Evolutionary conservation across 2,113 vertebrate genomes (phyloP).

Genomic region (Mesoclemmys tuberculata): DNA sequence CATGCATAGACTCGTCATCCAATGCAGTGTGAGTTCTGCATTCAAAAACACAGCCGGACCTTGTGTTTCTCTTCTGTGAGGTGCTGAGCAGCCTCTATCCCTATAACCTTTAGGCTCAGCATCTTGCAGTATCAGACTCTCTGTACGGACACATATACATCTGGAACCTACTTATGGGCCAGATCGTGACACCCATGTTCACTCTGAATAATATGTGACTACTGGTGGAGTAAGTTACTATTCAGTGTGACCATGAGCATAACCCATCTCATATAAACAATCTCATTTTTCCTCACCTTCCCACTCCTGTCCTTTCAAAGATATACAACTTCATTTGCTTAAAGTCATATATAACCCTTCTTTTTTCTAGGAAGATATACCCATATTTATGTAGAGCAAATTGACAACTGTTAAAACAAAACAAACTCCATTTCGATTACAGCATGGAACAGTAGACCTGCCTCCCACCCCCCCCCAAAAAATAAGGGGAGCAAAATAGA

Average conservation of each 20-base stretch:
- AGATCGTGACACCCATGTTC: neutral
- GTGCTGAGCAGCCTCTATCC: neutral
- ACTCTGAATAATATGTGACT: accelerated
- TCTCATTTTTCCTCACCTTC: neutral
- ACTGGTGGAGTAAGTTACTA: neutral
- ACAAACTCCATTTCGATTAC: conserved; percentile 27
- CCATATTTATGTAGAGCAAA: conserved; percentile 31
- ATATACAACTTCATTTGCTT: neutral
- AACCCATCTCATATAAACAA: accelerated
- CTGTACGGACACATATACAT: neutral
- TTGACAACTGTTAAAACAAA: conserved; percentile 71
- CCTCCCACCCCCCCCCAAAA: too few relatives aligned
- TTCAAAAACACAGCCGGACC: neutral
- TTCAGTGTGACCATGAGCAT: accelerated
- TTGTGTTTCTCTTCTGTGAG: neutral
- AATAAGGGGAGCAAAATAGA: conserved; percentile 28
- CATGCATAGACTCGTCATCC: accelerated
- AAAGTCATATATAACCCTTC: neutral
- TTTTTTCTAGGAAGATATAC: neutral
- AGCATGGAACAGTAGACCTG: neutral
- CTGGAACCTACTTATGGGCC: neutral
- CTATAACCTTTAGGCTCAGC: neutral
- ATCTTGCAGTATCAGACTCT: too few relatives aligned
- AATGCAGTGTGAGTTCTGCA: accelerated
- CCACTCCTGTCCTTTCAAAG: neutral